Base-by-base conservation (phyloP, 2,113 vertebrate species). In the Cichladusa arquata region DNA sequence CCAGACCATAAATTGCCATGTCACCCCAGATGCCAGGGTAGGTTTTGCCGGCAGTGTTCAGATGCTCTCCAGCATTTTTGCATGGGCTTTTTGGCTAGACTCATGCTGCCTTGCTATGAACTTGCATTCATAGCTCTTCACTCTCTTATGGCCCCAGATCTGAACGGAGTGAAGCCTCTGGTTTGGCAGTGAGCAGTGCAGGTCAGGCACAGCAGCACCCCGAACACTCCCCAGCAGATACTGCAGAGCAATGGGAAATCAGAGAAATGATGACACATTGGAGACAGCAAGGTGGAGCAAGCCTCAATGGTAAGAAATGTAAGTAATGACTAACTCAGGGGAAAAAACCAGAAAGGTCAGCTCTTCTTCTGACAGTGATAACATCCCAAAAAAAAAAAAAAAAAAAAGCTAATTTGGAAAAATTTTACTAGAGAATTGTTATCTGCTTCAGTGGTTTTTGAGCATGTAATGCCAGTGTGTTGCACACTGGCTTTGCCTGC, bases 291-390 rank as follows among this genome's bases (percentile, higher is more conserved):
- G 36, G 33, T 38, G 17, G 38, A 80, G 19, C 19, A 69, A 90
- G 29, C 12, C 1, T 1, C 69, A 40, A 6, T 18, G 22, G 17
- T 51, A 80, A 54, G 58, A 95, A 90, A 80, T 25, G 4, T 50
- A 80, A 40, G 33, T 45, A 86, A 57, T 48, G 71, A 90, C 69
- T 74, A 69, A 84, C 54, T 92, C 54, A 36, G 51, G 51, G 28
- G 4, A 48, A 87, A 94, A 95, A 71, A 36, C 0, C 77, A 85
- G 62, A 88, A 95, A 95, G 85, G 57, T 86, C 85, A 95, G 58
- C 54, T 86, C n/a, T 88, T 81, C 28, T 29, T 81, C 90, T 88
- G 62, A 69, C 79, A 92, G 40, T 22, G 81, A 85, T 65, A 85
- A 69, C 40, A 60, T 19, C 24, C 1, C n/a, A 22, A 60, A 57